Evolutionary conservation across 2,797 vertebrate genomes (phyloP).

Genomic region (Philypnodon macrostomus): DNA sequence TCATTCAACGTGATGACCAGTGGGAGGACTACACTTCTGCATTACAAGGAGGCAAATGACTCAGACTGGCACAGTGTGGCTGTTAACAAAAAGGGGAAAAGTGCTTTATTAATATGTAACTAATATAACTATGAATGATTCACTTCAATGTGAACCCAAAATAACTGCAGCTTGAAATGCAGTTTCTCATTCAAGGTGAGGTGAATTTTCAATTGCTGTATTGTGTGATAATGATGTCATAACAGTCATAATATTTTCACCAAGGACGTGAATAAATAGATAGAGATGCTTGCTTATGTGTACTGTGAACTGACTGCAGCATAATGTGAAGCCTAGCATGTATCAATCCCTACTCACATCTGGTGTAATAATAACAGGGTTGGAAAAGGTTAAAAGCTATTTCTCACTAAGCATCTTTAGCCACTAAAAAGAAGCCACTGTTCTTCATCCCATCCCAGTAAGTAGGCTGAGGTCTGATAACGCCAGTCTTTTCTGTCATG

Average conservation of each 20-base stretch:
- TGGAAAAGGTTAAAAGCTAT: conserved; percentile 4
- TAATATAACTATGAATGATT: conserved; percentile 15
- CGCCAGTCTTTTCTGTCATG: neutral
- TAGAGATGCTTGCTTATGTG: neutral
- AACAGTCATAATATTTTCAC: neutral
- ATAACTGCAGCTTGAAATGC: conserved; percentile 20
- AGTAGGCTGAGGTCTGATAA: neutral
- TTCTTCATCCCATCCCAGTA: neutral
- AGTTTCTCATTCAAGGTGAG: neutral
- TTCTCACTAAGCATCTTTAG: neutral
- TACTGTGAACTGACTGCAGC: neutral
- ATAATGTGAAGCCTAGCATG: neutral
- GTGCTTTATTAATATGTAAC: conserved; percentile 36
- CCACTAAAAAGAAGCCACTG: neutral
- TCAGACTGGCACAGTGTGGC: conserved; percentile 52
- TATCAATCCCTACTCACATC: neutral
- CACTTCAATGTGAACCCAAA: neutral
- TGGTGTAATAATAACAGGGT: conserved; percentile 1
- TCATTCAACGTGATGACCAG: conserved; percentile 60
- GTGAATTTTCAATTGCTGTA: neutral
- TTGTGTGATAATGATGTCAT: neutral
- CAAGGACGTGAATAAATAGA: neutral
- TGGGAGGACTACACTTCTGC: conserved; percentile 47
- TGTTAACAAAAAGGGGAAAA: conserved; percentile 22
- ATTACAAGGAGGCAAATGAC: conserved; percentile 59